Base-by-base conservation (phyloP, 2,888 invertebrate species). In the Marasmarcha lunaedactyla region DNA sequence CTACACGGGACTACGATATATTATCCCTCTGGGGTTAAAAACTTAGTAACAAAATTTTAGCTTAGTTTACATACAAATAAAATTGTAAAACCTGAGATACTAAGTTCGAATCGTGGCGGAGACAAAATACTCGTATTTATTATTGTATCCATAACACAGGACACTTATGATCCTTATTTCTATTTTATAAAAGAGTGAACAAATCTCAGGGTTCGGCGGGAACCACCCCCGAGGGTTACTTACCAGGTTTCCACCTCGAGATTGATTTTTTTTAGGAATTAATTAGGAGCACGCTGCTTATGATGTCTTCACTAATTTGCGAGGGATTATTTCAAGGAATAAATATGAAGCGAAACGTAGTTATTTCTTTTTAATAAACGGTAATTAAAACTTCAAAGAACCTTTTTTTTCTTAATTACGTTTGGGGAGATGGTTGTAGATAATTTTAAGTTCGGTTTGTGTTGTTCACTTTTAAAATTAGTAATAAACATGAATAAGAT, bases 241-340 rank as follows among this genome's bases (percentile, higher is more conserved):
- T 20, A 20, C 20, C 20, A 20, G 20, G 7, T 20, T 64, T 59
- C 66, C 63, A 66, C 67, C 74, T 69, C 69, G 65, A 64, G 69
- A 71, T 74, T 64, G 57, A 69, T 70, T 64, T 63, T 64, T 60
- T 64, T 58, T 55, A 45, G 43, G 57, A 63, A 69, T 68, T 69
- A 67, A 69, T 67, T 68, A 65, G 57, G 56, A 59, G 63, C 62
- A 59, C 58, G 67, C 51, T 43, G 57, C 55, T 54, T 56, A 58
- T 61, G 61, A 59, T 64, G 61, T 48, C 52, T 47, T 46, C 51
- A 51, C 60, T 57, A 58, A 63, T 55, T 61, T 59, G 47, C 39
- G 44, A 44, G 49, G 51, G 53, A 46, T 47, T 20, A 20, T 49
- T 45, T 42, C 50, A 49, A 46, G 46, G 46, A 35, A 44, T 38